A percentile compares a stretch with the other conserved stretches of the same genome.
Conservation (phyloP, 1,140 invertebrate genomes). For the Conus betulinus region DNA sequence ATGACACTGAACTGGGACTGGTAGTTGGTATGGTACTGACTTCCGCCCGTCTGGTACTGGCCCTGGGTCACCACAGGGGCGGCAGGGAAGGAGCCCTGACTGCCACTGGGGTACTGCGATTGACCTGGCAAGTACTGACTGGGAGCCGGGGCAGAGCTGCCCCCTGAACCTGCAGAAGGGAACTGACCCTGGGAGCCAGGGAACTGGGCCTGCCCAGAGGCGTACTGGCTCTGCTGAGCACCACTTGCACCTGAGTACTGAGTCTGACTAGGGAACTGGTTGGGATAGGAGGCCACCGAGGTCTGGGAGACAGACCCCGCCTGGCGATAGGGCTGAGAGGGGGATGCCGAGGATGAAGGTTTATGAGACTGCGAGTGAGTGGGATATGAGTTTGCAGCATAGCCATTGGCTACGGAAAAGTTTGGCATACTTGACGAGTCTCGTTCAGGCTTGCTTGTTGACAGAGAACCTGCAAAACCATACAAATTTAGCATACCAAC, state of each 20-base stretch:
- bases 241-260: constrained; percentile 21
- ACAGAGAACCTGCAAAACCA: constrained; percentile 52
- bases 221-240: constrained; percentile 31
- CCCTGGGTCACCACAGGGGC: constrained; percentile 40
- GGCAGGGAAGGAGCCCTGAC: constrained; percentile 17
- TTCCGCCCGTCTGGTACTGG: constrained; percentile 55
- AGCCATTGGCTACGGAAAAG: constrained; percentile 44
- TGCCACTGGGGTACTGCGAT: constrained; percentile 45
- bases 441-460: constrained; percentile 51
- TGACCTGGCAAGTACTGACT: constrained; percentile 61
- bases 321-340: constrained; percentile 39
- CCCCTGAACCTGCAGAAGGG: constrained; percentile 27
- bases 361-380: constrained; percentile 50
- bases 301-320: constrained; percentile 34
- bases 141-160: constrained; percentile 49
- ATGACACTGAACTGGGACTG: constrained; percentile 47
- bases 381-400: constrained; percentile 36
- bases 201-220: constrained; percentile 38
- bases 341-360: constrained; percentile 37
- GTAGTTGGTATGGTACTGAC: constrained; percentile 52
- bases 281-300: constrained; percentile 25
- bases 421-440: constrained; percentile 35
- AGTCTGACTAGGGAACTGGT: constrained; percentile 35
- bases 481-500: too few relatives aligned
- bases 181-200: constrained; percentile 36